Conservation (phyloP, 35 echinoderm and acorn worm species). For the Heliocidaris erythrogramma region DNA sequence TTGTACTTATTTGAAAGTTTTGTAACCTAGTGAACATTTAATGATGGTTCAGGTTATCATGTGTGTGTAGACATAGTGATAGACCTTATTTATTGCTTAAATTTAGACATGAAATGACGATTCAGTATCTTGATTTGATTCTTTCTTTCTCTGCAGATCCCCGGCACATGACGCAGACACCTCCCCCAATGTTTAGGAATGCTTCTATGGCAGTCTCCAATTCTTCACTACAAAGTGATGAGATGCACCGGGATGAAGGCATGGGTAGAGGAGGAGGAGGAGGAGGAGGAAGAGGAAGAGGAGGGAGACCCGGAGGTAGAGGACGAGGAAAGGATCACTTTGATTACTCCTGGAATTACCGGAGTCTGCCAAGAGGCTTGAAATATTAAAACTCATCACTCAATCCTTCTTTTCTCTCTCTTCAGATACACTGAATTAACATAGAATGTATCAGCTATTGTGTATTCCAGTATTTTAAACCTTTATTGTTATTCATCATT, state of each 20-base stretch:
- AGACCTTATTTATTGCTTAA: background rate
- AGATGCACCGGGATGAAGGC: slow-evolving; percentile 20
- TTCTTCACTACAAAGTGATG: slow-evolving; percentile 68
- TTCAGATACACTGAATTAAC: too few relatives aligned
- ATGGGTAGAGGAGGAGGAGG: slow-evolving; percentile 20
- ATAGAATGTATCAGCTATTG: background rate
- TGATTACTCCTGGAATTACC: slow-evolving; percentile 84
- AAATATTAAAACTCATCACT: slow-evolving; percentile 49
- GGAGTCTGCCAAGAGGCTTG: slow-evolving; percentile 85
- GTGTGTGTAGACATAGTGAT: background rate
- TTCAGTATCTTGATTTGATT: background rate
- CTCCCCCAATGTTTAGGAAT: slow-evolving; percentile 73
- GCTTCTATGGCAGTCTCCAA: slow-evolving; percentile 65
- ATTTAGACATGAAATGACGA: background rate
- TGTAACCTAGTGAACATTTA: too few relatives aligned
- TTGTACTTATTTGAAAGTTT: too few relatives aligned
- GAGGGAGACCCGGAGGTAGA: background rate
- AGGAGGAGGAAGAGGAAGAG: slow-evolving; percentile 27
- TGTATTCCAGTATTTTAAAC: background rate
- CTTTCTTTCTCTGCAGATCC: slow-evolving; percentile 46
- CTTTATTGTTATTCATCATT: background rate
- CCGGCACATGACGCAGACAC: slow-evolving; percentile 59
- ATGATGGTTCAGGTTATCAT: too few relatives aligned
- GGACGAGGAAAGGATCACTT: slow-evolving; percentile 50
- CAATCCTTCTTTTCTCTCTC: background rate